Conservation (phyloP, 2,113 vertebrate species). For the Pteronura brasiliensis region DNA sequence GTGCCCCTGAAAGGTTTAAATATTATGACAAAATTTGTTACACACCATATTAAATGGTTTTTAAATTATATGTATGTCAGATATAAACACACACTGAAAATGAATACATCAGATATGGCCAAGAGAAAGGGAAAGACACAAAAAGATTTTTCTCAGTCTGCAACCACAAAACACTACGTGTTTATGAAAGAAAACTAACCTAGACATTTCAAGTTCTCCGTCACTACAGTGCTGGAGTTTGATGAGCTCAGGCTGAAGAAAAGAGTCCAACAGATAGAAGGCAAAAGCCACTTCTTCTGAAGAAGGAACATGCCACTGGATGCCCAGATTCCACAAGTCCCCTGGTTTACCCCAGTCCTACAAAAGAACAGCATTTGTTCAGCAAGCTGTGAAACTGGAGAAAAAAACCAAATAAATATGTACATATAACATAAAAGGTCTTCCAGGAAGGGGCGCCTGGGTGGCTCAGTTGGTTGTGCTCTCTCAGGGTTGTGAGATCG, state of each 20-base stretch:
- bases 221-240: slow-evolving; percentile 89
- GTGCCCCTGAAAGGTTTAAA: not conserved
- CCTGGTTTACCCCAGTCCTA: slow-evolving; percentile 99
- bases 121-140: not conserved
- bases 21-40: not conserved
- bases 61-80: not conserved
- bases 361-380: slow-evolving; percentile 25
- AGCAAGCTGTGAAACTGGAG: not conserved
- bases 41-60: not conserved
- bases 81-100: not conserved
- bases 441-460: not conserved
- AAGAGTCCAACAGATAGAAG: slow-evolving; percentile 92
- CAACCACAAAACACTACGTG: not conserved
- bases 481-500: not conserved
- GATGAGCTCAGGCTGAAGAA: slow-evolving; percentile 94
- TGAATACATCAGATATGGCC: not conserved
- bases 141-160: not conserved
- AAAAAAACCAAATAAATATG: not conserved
- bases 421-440: not conserved
- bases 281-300: slow-evolving; percentile 90
- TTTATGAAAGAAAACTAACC: slow-evolving; percentile 79
- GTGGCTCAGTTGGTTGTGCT: not conserved
- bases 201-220: slow-evolving; percentile 93
- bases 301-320: slow-evolving; percentile 96
- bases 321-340: slow-evolving; percentile 94